phyloP scores from a whole-genome alignment of 2,113 vertebrate genomes.

The Larimichthys polyactis region DNA sequence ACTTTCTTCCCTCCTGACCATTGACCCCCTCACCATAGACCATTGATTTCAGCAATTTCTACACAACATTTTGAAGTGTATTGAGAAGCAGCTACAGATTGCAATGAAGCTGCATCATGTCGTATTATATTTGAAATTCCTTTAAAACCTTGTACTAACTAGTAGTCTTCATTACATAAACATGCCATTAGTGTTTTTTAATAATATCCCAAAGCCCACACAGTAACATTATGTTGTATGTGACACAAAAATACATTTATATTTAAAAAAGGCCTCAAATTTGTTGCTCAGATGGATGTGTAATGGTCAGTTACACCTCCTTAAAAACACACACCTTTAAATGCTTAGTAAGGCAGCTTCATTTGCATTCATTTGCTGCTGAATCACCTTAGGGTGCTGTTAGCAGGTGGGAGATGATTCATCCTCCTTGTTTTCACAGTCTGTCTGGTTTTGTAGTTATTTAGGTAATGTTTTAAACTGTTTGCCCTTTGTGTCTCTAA shows the following conservation, averaged over 20 bases:
- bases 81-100: background rate
- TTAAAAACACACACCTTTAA: background rate
- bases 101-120: background rate
- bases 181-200: background rate
- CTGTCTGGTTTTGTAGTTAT: constrained; percentile 2
- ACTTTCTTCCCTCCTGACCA: too few relatives aligned
- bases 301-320: background rate
- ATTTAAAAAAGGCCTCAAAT: background rate
- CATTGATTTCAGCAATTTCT: too few relatives aligned
- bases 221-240: background rate
- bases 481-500: background rate
- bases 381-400: constrained; percentile 29
- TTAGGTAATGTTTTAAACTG: constrained; percentile 2
- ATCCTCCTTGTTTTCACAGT: background rate
- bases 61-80: background rate
- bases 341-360: background rate
- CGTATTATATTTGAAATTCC: background rate
- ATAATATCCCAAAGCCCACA: background rate
- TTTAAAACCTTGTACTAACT: background rate
- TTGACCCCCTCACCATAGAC: too few relatives aligned
- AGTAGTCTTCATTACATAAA: background rate
- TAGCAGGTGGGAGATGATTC: constrained; percentile 22
- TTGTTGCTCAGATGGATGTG: background rate
- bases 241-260: background rate
- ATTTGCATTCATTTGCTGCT: background rate